Conservation (phyloP, 1,140 invertebrate species). For the Cydia strobilella region DNA sequence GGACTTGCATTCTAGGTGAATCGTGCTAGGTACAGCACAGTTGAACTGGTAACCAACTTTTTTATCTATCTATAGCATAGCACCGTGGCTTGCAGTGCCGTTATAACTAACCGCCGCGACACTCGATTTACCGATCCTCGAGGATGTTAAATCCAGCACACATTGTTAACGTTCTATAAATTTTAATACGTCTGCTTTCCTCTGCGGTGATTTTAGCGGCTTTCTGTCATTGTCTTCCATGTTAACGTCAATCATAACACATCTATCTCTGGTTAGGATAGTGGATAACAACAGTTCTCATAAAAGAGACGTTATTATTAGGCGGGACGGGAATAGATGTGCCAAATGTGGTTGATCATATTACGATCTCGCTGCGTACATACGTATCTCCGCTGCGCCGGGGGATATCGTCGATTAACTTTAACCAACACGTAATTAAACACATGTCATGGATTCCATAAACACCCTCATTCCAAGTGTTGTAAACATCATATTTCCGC, state of each 20-base stretch:
- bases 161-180: constrained; percentile 17
- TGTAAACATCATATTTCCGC: not conserved
- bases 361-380: constrained; percentile 26
- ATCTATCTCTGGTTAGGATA: not conserved
- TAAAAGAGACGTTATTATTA: constrained; percentile 20
- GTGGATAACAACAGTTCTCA: constrained; percentile 10
- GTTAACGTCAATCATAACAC: constrained; percentile 22
- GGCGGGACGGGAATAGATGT: constrained; percentile 6
- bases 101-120: constrained; percentile 17
- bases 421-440: not conserved
- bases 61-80: constrained; percentile 16
- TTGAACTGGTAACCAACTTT: constrained; percentile 26
- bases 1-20: constrained; percentile 24
- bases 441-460: not conserved
- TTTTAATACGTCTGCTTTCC: not conserved
- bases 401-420: constrained; percentile 13
- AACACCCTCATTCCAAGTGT: not conserved
- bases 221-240: constrained; percentile 29
- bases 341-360: constrained; percentile 32
- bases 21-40: not conserved
- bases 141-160: constrained; percentile 18
- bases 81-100: not conserved
- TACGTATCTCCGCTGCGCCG: constrained; percentile 15
- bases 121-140: constrained; percentile 2
- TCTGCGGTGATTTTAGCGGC: constrained; percentile 12